A percentile compares a stretch with the other conserved stretches of the same genome.
Conservation (phyloP, 2,797 vertebrate species). For the Mastacembelus armatus region DNA sequence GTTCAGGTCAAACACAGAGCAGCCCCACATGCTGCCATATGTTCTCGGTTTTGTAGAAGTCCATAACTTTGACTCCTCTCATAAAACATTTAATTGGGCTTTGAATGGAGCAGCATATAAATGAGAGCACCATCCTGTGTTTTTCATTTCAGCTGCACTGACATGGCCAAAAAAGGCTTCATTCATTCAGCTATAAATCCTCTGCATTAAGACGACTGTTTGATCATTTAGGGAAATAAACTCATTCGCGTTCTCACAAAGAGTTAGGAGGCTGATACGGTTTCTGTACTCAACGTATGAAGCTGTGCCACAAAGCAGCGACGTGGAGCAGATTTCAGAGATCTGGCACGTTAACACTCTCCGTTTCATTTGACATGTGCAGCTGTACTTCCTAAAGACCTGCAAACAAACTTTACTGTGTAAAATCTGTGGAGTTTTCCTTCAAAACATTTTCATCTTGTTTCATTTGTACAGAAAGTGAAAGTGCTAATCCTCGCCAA, state of each 20-base stretch:
- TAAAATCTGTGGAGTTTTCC: too few species aligned
- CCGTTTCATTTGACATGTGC: too few species aligned
- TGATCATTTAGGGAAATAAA: neutral
- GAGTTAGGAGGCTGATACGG: neutral
- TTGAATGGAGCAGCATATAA: slow-evolving; percentile 49
- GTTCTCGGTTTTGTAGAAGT: slow-evolving; percentile 59
- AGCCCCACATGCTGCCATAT: slow-evolving; percentile 49
- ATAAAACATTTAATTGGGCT: slow-evolving; percentile 67
- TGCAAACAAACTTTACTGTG: too few species aligned
- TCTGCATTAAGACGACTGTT: neutral
- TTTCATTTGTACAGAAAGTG: too few species aligned
- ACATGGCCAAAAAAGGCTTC: too few species aligned
- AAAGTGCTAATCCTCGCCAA: too few species aligned
- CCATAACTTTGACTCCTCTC: slow-evolving; percentile 58
- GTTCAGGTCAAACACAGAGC: slow-evolving; percentile 61
- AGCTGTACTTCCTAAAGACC: too few species aligned
- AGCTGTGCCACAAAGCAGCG: too few species aligned
- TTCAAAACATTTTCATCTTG: too few species aligned
- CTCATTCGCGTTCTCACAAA: neutral
- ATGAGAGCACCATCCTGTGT: slow-evolving; percentile 4
- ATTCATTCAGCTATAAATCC: neutral
- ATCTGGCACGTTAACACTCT: too few species aligned
- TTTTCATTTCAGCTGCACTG: neutral
- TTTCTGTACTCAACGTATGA: too few species aligned
- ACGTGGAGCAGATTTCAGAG: too few species aligned